Conservation (phyloP, 1,140 invertebrate genomes). For the Galendromus occidentalis region DNA sequence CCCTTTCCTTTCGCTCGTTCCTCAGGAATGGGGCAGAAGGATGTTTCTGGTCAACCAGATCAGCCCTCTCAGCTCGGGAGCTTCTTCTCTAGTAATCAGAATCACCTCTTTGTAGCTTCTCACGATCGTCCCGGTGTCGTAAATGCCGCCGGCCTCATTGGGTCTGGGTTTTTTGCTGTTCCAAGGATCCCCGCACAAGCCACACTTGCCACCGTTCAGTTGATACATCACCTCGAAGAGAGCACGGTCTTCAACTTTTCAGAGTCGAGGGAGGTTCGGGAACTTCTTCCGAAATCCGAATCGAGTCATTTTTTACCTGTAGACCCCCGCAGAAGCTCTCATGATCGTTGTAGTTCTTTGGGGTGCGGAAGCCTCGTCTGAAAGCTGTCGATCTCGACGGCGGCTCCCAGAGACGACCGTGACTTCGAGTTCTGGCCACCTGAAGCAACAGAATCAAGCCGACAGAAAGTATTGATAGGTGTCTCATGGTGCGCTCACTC, state of each 20-base stretch:
- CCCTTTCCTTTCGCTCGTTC: too few relatives aligned
- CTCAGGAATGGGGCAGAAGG: too few relatives aligned
- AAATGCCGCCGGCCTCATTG: constrained; percentile 67
- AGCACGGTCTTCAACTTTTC: background rate
- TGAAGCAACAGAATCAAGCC: background rate
- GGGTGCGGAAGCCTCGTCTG: constrained; percentile 49
- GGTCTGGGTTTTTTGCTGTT: constrained; percentile 46
- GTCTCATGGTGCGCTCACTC: too few relatives aligned
- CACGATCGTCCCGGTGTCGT: constrained; percentile 58
- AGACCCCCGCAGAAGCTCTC: constrained; percentile 72
- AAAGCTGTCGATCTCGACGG: constrained; percentile 60
- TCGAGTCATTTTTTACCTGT: constrained; percentile 28
- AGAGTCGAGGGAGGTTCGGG: background rate
- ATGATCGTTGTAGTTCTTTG: constrained; percentile 66
- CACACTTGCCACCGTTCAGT: constrained; percentile 59
- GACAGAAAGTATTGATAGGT: background rate
- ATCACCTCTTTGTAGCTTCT: constrained; percentile 46
- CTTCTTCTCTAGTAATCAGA: too few relatives aligned
- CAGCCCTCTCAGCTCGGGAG: too few relatives aligned
- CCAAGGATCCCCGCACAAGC: constrained; percentile 64
- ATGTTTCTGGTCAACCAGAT: too few relatives aligned
- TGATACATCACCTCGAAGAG: constrained; percentile 45
- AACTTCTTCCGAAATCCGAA: background rate
- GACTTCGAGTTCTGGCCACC: constrained; percentile 23
- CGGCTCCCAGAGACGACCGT: constrained; percentile 61